Percentiles rank a stretch among this genome's conserved stretches.
Evolutionary conservation across 2,797 vertebrate genomes (phyloP).

Genomic region (Acipenser ruthenus): DNA sequence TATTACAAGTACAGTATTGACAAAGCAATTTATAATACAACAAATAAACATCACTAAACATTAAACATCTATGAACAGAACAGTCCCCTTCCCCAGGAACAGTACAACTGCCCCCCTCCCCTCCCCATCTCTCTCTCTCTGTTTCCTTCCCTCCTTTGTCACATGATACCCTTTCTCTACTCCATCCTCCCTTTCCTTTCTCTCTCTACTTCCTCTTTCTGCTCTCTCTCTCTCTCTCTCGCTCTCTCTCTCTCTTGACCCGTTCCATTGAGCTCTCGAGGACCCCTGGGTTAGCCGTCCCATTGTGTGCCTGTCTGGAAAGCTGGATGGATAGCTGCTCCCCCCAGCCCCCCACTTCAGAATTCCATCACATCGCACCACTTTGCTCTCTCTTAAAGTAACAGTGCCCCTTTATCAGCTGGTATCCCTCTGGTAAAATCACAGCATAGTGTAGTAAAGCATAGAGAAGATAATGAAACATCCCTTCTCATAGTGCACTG

Average conservation of each 20-base stretch:
- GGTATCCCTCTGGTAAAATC: no score
- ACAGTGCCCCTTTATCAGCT: not conserved
- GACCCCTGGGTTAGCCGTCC: not conserved
- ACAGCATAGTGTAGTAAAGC: no score
- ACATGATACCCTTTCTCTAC: not conserved
- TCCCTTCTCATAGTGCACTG: not conserved
- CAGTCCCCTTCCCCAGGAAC: no score
- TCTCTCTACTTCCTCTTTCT: not conserved
- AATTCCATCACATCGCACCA: not conserved
- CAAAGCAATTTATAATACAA: no score
- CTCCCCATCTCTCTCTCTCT: slow-evolving; percentile 34
- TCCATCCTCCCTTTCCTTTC: not conserved
- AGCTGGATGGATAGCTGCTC: slow-evolving; percentile 6
- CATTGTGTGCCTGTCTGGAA: not conserved
- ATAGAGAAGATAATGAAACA: not conserved
- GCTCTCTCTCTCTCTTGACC: not conserved
- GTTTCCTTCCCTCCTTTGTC: not conserved
- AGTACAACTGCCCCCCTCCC: no score
- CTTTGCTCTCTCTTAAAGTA: not conserved
- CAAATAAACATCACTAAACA: no score
- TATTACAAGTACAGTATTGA: no score
- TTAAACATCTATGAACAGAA: no score
- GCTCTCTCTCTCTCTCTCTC: not conserved
- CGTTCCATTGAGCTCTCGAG: not conserved
- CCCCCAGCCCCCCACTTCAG: not conserved